Percentiles rank a stretch among this genome's conserved stretches.
Evolutionary conservation across 2,888 invertebrate species (phyloP).

Genomic region (Ophion slaviceki): DNA sequence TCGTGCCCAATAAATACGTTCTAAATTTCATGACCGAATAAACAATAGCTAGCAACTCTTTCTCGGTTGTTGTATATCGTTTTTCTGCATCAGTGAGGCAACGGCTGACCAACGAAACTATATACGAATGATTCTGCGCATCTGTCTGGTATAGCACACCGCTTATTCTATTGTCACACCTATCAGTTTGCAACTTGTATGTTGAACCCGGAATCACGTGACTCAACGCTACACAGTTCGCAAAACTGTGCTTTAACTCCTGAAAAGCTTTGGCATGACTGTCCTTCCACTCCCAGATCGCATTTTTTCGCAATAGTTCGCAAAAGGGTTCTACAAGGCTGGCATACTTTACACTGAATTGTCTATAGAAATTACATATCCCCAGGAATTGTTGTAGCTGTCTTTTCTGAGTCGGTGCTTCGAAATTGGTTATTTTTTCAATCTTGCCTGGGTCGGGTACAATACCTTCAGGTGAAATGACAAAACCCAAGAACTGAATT

Average conservation of each 20-base stretch:
- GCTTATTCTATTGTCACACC: neutral
- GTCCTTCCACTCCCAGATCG: neutral
- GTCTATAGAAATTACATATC: neutral
- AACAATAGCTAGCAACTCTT: neutral
- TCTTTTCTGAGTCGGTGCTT: neutral
- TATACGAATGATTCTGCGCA: neutral
- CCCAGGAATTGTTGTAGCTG: constrained; percentile 2
- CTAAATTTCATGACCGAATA: neutral
- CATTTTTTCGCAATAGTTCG: neutral
- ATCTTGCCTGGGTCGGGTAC: neutral
- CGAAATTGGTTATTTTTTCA: neutral
- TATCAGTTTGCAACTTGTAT: constrained; percentile 1
- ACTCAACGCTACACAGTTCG: neutral
- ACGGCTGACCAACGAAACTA: neutral
- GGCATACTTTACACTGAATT: neutral
- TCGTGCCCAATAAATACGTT: neutral
- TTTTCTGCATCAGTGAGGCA: neutral
- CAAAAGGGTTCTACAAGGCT: neutral
- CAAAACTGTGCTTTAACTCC: neutral
- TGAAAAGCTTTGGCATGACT: too few relatives aligned
- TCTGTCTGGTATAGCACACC: neutral
- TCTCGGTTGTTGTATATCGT: neutral
- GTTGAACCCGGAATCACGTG: neutral
- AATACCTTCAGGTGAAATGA: neutral
- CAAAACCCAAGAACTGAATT: neutral